Evolutionary conservation across 2,113 vertebrate species (phyloP), one percentile per base, ranked within the genome.

Genomic region (Phoxinus phoxinus): DNA sequence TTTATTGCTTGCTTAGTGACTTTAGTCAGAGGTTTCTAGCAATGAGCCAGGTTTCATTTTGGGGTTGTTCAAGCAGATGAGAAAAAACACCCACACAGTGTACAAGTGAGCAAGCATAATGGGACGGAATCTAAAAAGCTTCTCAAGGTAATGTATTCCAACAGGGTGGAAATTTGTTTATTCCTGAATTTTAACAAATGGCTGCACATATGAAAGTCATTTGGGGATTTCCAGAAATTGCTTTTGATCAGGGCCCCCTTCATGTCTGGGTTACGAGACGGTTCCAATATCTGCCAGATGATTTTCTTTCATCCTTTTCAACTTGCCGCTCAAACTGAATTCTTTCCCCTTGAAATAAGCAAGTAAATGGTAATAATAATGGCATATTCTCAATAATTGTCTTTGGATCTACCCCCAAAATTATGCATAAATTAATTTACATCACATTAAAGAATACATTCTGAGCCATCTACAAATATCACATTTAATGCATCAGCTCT

Each of bases 161-260:
- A 15, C 58, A 2, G n/a, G 56, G 35, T 63, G 37, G 13, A 63
- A 25, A 27, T 80, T 27, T 27, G 56, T 80, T 61, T 25, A 61
- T 76, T 53, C 27, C 74, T 27, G n/a, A 53, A 48, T 58, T 44
- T 25, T 35, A 25, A 44, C 30, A 59, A 59, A 79, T 27, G 76
- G 6, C 53, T 37, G 51, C 76, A 59, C 23, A 63, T 61, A 61
- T 79, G 32, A 61, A 61, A 79, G 61, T 61, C 23, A 27, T 63
- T 37, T 8, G 35, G 35, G 77, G 32, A 41, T 69, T 59, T 61
- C 25, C 75, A 58, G 67, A 80, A 81, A 58, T 46, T 32, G 25
- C 65, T 72, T 73, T 71, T 76, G 65, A 81, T 80, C 61, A 53
- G 25, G n/a, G 13, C 76, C 2, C 35, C 44, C 53, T 25, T 84